These are phyloP conservation scores for Crepidodera aurea DNA, from an alignment of 2,888 invertebrate genomes.

Conservation along the genomic window DNA sequence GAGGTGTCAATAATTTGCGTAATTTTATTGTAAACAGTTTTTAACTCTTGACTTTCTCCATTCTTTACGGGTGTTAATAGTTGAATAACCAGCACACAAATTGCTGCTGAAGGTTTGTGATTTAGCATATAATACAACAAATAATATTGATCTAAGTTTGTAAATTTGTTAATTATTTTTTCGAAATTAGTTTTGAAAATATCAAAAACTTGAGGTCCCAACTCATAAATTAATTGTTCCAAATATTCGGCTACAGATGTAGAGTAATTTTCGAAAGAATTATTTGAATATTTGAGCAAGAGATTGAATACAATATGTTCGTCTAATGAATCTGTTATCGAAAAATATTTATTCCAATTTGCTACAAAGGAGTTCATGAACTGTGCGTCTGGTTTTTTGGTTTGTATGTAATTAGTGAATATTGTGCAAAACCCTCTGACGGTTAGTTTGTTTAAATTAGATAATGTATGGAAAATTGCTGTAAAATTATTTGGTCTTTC, in stretches of 20 bases:
- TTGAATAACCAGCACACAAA: slow-evolving; percentile 18
- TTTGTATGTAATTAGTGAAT: not conserved
- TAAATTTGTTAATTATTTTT: not conserved
- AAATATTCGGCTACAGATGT: slow-evolving; percentile 12
- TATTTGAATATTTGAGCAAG: slow-evolving; percentile 1
- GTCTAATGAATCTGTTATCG: slow-evolving; percentile 17
- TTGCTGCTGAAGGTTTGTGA: slow-evolving; percentile 2
- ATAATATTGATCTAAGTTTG: not conserved
- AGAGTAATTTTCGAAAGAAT: slow-evolving; percentile 13
- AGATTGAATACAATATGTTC: slow-evolving; percentile 20
- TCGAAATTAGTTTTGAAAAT: slow-evolving; percentile 19
- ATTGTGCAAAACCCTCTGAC: slow-evolving; percentile 1
- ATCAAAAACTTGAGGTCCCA: slow-evolving; percentile 18
- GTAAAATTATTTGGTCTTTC: not conserved
- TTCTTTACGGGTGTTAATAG: slow-evolving; percentile 10
- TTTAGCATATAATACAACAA: slow-evolving; percentile 16
- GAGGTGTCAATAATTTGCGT: not conserved
- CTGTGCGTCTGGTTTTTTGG: not conserved
- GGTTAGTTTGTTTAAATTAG: not conserved
- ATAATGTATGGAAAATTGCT: not conserved
- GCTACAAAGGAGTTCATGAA: slow-evolving; percentile 7
- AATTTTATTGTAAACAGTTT: slow-evolving; percentile 7
- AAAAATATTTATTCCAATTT: slow-evolving; percentile 17
- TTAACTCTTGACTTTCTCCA: not conserved
- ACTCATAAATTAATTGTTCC: slow-evolving; percentile 10